These are phyloP conservation scores for Centropus unirufus DNA, from an alignment of 2,113 vertebrate species.

Conservation along the genomic window DNA sequence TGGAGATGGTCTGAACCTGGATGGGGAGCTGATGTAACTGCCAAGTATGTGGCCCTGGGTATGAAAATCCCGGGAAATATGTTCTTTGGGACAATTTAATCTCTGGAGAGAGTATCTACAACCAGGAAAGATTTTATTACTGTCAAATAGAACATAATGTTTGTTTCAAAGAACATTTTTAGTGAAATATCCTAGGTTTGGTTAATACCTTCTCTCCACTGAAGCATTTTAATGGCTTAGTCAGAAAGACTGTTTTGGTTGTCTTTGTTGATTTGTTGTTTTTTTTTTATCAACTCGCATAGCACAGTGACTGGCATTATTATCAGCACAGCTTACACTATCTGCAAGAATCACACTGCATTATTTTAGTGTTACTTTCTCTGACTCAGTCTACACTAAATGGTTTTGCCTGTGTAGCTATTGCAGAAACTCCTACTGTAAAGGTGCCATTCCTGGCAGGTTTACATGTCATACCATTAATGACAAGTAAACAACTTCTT, in stretches of 20 bases:
- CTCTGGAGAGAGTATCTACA: neutral
- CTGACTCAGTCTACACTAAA: neutral
- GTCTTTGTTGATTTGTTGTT: neutral
- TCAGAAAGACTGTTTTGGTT: neutral
- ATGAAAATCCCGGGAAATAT: neutral
- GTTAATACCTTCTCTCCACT: neutral
- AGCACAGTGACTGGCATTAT: neutral
- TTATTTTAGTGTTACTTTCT: neutral
- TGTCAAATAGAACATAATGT: neutral
- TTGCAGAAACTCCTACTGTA: neutral
- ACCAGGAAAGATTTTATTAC: neutral
- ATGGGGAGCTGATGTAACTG: fast-evolving
- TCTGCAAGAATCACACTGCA: neutral
- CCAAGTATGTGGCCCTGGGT: neutral
- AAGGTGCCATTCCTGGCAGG: neutral
- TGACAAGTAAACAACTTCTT: neutral
- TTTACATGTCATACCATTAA: neutral
- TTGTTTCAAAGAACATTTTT: neutral
- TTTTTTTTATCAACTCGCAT: neutral
- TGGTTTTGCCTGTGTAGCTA: neutral
- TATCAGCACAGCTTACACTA: neutral
- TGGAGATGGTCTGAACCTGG: neutral
- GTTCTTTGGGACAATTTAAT: neutral
- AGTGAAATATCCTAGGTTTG: neutral
- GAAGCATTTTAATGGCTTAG: neutral